These are phyloP conservation scores for Aplodontia rufa DNA, from an alignment of 2,113 vertebrate species.

Conservation along the genomic window DNA sequence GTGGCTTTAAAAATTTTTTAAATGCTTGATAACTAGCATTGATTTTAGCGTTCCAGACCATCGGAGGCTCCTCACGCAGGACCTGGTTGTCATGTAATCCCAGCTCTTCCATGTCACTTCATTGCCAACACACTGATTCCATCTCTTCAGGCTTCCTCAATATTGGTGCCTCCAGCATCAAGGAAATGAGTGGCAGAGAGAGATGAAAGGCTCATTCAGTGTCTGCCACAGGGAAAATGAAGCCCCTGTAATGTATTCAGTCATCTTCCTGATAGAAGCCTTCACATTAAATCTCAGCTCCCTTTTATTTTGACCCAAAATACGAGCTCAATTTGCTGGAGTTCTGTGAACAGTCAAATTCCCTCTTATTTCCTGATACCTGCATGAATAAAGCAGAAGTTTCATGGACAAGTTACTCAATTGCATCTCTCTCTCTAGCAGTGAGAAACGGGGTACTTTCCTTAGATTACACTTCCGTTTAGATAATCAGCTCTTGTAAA, in stretches of 20 bases:
- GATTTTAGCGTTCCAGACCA: background rate
- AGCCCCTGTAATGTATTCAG: slow-evolving; percentile 21
- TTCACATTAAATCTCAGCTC: slow-evolving; percentile 35
- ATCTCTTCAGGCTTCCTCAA: slow-evolving; percentile 23
- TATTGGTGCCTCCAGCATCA: background rate
- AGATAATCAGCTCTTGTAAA: slow-evolving; percentile 24
- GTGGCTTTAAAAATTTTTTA: background rate
- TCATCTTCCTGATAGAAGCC: slow-evolving; percentile 1
- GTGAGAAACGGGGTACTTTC: background rate
- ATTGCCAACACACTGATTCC: background rate
- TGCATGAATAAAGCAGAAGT: background rate
- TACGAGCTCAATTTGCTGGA: slow-evolving; percentile 48
- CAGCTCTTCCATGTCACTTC: background rate
- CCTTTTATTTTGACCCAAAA: slow-evolving; percentile 49
- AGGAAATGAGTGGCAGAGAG: background rate
- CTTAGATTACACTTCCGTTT: background rate
- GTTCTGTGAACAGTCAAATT: slow-evolving; percentile 9
- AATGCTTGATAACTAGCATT: background rate
- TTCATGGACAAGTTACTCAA: background rate
- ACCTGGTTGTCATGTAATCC: background rate
- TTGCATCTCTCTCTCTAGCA: background rate
- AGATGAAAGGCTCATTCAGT: slow-evolving; percentile 24
- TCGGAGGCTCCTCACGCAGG: background rate
- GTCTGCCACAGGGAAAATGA: background rate
- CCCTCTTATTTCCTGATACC: background rate